These are phyloP conservation scores for Phodopus roborovskii DNA, from an alignment of 2,113 vertebrate species.

Conservation along the genomic window DNA sequence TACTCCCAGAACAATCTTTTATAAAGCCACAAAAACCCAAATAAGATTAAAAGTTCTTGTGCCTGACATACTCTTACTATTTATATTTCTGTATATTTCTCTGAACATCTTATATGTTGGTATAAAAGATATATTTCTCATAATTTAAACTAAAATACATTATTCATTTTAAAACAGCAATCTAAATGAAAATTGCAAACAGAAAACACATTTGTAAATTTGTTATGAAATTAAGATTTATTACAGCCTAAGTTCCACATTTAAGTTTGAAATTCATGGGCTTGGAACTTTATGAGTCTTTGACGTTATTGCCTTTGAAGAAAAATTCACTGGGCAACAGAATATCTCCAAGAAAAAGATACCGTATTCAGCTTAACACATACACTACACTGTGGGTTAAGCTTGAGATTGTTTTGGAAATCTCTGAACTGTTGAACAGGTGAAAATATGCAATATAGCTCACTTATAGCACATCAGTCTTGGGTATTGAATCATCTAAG, in stretches of 20 bases:
- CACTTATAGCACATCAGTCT: background rate
- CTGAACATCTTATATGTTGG: background rate
- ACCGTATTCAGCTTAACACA: background rate
- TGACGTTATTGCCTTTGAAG: background rate
- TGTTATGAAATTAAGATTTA: slow-evolving; percentile 32
- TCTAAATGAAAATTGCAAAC: slow-evolving; percentile 9
- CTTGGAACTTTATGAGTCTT: slow-evolving; percentile 11
- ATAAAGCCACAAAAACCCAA: slow-evolving; percentile 71
- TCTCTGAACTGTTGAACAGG: slow-evolving; percentile 23
- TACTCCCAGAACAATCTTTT: slow-evolving; percentile 72
- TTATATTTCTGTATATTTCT: slow-evolving; percentile 59
- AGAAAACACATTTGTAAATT: background rate
- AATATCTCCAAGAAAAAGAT: slow-evolving; percentile 3
- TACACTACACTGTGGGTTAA: background rate
- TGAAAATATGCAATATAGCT: background rate
- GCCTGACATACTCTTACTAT: slow-evolving; percentile 58
- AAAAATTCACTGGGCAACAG: background rate
- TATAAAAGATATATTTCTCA: slow-evolving; percentile 43
- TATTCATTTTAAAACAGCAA: background rate
- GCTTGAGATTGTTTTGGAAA: slow-evolving; percentile 42
- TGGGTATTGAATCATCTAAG: slow-evolving; percentile 31
- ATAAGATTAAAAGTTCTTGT: slow-evolving; percentile 73
- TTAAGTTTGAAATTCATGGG: background rate
- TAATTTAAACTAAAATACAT: slow-evolving; percentile 27
- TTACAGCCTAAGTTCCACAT: background rate